Percentiles rank a stretch among this genome's conserved stretches.
Conservation (phyloP, 2,113 vertebrate species). For the Trichomycterus rosablanca region DNA sequence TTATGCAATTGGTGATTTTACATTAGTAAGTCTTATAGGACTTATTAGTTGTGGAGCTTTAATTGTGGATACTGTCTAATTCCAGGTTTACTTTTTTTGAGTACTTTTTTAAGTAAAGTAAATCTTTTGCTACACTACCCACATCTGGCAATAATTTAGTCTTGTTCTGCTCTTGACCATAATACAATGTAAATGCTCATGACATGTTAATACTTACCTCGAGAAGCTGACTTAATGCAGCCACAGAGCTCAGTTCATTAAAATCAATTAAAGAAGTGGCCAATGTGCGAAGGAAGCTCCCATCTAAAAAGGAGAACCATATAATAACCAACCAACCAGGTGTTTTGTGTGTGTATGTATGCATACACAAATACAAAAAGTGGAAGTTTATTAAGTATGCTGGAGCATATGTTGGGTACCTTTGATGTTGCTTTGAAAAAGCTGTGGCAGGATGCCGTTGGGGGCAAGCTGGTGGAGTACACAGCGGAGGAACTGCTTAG, state of each 20-base stretch:
- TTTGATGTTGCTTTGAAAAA: constrained; percentile 98
- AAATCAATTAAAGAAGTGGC: constrained; percentile 91
- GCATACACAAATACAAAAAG: too few relatives aligned
- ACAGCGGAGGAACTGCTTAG: constrained; percentile 97
- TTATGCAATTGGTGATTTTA: too few relatives aligned
- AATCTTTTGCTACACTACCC: too few relatives aligned
- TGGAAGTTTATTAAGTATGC: neutral
- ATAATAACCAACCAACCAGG: neutral
- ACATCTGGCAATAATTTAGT: too few relatives aligned
- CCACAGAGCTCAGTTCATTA: constrained; percentile 90
- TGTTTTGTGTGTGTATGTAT: constrained; percentile 5
- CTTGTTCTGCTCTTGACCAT: too few relatives aligned
- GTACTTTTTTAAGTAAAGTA: too few relatives aligned
- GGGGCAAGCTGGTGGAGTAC: constrained; percentile 95
- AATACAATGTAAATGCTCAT: too few relatives aligned
- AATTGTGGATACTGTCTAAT: too few relatives aligned
- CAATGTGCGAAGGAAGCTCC: constrained; percentile 88
- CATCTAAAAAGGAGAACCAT: constrained; percentile 69
- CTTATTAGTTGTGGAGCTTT: too few relatives aligned
- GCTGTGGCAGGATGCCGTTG: constrained; percentile 94
- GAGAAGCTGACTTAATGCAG: constrained; percentile 90
- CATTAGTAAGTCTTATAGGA: too few relatives aligned
- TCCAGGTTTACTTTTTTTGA: too few relatives aligned
- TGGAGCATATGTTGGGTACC: constrained; percentile 60
- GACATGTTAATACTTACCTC: constrained; percentile 84